Base-by-base conservation (phyloP, 2,113 vertebrate genomes). In the Sigmodon hispidus region DNA sequence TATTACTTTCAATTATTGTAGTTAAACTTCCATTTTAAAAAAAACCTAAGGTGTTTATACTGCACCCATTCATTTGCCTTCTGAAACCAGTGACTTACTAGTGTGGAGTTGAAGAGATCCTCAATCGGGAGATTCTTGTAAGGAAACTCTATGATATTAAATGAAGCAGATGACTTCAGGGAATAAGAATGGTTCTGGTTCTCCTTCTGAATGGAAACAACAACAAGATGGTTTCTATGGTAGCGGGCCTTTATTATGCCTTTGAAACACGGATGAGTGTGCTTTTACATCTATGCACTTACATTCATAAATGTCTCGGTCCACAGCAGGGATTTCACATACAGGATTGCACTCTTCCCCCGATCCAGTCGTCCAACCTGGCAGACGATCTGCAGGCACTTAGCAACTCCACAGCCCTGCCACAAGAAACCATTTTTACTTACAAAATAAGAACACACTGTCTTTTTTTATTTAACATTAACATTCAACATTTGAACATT, bases 61-160 rank as follows among this genome's bases (percentile, higher is more conserved):
- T 45, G 31, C 50, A 12, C 70, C 1, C 0, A n/a, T 57, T 59
- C 69, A 93, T n/a, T 55, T 80, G 72, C 24, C 77, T 87, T 77
- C 75, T 43, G 31, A 94, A 81, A 36, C 77, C 84, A 94, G 43
- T 24, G 0, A 98, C 99, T 99, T 98, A 99, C 99, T 12, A 99
- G 97, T 61, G 99, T 99, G 43, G 98, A 99, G 96, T 99, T 99
- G 50, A 98, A 98, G 31, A 99, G 99, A 16, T 99, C 98, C 91
- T 99, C 99, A 45, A 98, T 98, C 7, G 94, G 96, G 96, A 99
- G 98, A 86, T 99, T 99, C 98, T 99, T 99, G 85, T 99, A 99
- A 0, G 99, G 99, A 98, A 99, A 99, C 98, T 99, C 99, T 34
- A 99, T 99, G 91, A 99, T 99, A 7, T 5, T 99, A 98, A 99